Base-by-base conservation (phyloP, 2,888 invertebrate species). In the Caenorhabditis japonica region DNA sequence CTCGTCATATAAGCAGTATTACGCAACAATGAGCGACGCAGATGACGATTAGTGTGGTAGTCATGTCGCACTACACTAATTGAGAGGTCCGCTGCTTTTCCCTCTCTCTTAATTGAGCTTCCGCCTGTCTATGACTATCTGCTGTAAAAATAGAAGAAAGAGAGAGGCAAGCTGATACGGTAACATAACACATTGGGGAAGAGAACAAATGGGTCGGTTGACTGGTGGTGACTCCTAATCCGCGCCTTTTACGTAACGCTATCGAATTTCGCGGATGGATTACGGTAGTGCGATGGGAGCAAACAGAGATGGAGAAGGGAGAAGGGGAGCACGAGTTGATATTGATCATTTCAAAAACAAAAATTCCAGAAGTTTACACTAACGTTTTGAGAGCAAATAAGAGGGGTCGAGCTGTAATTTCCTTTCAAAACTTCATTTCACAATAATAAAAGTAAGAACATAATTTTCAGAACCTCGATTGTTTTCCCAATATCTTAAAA, bases 211-310 rank as follows among this genome's bases (percentile, higher is more conserved):
- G 43, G 23, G 38, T 19, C 36, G 23, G 15, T 21, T 12, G n/a
- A 1, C 7, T 33, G 15, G 47, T 21, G 44, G 46, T 55, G 46
- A 39, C 44, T 55, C 47, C 64, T 64, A 64, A 64, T 64, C 64
- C 64, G 23, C 39, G 56, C 64, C 44, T 38, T 64, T 64, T 49
- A 64, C 55, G 64, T 49, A 64, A 64, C 56, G 25, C 55, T 55
- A 64, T 64, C 64, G 41, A 43, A 55, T 64, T 64, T 64, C 64
- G 21, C 41, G 60, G 55, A 55, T 49, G 64, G 64, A 55, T 64
- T 64, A 64, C 64, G 47, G 64, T 64, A 64, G 41, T 10, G n/a
- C n/a, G n/a, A n/a, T n/a, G n/a, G n/a, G n/a, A n/a, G n/a, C 10
- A 10, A 30, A 10, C 30, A 30, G 30, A 30, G 30, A 30, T 30